These are phyloP conservation scores for Orthonevra nobilis DNA, from an alignment of 2,888 invertebrate genomes.

Conservation along the genomic window DNA sequence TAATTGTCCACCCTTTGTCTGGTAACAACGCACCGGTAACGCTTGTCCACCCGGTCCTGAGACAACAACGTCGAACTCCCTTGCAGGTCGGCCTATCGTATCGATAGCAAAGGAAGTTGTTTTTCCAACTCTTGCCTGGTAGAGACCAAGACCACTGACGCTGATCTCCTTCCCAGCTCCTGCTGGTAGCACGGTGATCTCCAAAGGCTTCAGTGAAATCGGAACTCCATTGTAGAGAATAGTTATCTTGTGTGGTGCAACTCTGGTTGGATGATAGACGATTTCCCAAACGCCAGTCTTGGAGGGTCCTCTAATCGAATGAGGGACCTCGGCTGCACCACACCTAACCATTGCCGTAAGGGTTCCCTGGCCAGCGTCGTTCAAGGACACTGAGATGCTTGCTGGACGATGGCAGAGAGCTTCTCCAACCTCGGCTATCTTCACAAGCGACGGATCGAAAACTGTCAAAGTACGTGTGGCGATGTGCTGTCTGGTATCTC, in stretches of 20 bases:
- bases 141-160: conserved; percentile 90
- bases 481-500: conserved; percentile 83
- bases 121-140: conserved; percentile 90
- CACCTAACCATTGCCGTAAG: conserved; percentile 90
- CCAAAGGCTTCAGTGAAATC: conserved; percentile 81
- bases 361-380: conserved; percentile 91
- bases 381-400: conserved; percentile 88
- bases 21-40: conserved; percentile 95
- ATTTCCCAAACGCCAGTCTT: conserved; percentile 89
- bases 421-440: conserved; percentile 87
- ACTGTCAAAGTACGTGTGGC: conserved; percentile 87
- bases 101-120: conserved; percentile 94
- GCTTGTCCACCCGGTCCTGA: conserved; percentile 90
- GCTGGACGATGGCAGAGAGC: conserved; percentile 91
- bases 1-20: conserved; percentile 96
- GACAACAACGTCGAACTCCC: conserved; percentile 95
- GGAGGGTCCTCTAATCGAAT: conserved; percentile 87
- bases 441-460: conserved; percentile 88
- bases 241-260: conserved; percentile 92
- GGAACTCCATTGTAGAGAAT: conserved; percentile 94
- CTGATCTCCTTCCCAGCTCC: conserved; percentile 86
- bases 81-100: conserved; percentile 90
- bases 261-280: conserved; percentile 92
- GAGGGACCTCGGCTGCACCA: conserved; percentile 90
- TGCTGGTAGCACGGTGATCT: conserved; percentile 83